Conservation (phyloP, 2,888 invertebrate genomes). For the Noctua fimbriata region DNA sequence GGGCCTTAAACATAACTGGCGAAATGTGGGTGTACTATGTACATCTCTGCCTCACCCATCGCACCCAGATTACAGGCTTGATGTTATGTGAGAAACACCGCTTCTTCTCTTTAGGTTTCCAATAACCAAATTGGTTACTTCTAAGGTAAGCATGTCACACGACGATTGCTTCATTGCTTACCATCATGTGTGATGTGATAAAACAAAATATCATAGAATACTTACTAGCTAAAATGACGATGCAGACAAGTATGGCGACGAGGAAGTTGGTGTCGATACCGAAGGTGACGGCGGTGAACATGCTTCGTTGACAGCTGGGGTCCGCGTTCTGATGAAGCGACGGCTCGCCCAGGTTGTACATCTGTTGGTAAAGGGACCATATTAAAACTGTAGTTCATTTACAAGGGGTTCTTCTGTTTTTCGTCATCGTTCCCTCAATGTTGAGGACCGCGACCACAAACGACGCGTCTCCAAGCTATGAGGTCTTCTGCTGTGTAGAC, state of each 20-base stretch:
- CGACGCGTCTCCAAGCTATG: too few relatives aligned
- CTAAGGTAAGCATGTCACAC: not conserved
- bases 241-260: slow-evolving; percentile 96
- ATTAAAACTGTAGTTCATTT: not conserved
- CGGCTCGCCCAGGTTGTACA: slow-evolving; percentile 97
- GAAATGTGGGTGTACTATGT: too few relatives aligned
- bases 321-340: slow-evolving; percentile 93
- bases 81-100: too few relatives aligned
- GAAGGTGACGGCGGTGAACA: slow-evolving; percentile 94
- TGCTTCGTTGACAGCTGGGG: slow-evolving; percentile 93
- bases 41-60: too few relatives aligned
- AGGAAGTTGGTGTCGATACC: slow-evolving; percentile 96
- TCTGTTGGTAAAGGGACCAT: slow-evolving; percentile 84
- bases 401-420: too few relatives aligned
- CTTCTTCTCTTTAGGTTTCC: not conserved
- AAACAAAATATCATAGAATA: slow-evolving; percentile 67
- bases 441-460: too few relatives aligned
- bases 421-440: too few relatives aligned
- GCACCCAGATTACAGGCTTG: too few relatives aligned
- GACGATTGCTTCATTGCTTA: not conserved
- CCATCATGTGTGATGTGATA: not conserved
- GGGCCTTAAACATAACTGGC: too few relatives aligned
- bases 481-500: too few relatives aligned
- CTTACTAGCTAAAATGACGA: slow-evolving; percentile 95
- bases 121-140: not conserved